Percentiles rank a stretch among this genome's conserved stretches.
These are phyloP conservation scores for Venustoraphidia nigricollis DNA, from an alignment of 2,888 invertebrate genomes.

Conservation along the genomic window DNA sequence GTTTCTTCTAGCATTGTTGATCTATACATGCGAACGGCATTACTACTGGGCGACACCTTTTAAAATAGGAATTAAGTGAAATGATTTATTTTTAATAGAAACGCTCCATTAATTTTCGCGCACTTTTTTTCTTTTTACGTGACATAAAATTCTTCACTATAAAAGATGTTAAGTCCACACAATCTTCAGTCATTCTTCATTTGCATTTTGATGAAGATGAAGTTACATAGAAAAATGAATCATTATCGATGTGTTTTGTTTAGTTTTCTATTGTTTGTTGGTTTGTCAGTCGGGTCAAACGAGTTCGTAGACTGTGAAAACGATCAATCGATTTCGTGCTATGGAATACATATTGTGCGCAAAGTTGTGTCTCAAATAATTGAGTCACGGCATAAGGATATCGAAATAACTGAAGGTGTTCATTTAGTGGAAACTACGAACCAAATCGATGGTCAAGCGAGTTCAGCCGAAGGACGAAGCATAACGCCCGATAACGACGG, in stretches of 20 bases:
- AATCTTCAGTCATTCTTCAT: not conserved
- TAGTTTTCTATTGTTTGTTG: slow-evolving; percentile 1
- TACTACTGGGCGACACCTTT: no score
- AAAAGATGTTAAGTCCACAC: slow-evolving; percentile 2
- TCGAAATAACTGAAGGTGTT: slow-evolving; percentile 46
- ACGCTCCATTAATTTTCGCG: not conserved
- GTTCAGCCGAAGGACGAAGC: slow-evolving; percentile 26
- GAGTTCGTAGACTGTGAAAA: slow-evolving; percentile 16
- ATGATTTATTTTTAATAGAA: not conserved
- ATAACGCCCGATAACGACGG: slow-evolving; percentile 27
- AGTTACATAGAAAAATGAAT: no score
- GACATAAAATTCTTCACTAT: slow-evolving; percentile 5
- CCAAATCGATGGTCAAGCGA: slow-evolving; percentile 27
- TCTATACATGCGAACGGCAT: no score
- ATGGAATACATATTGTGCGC: slow-evolving; percentile 32
- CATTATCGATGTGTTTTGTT: no score
- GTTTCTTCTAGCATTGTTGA: no score
- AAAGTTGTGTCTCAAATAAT: slow-evolving; percentile 37
- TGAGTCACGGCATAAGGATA: slow-evolving; percentile 32
- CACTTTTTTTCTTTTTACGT: not conserved
- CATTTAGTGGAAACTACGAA: slow-evolving; percentile 41
- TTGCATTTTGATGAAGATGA: slow-evolving; percentile 9
- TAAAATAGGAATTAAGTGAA: no score
- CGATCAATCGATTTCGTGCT: slow-evolving; percentile 29
- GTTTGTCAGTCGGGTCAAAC: slow-evolving; percentile 5